A percentile compares a stretch with the other conserved stretches of the same genome.
Conservation (phyloP, 2,113 vertebrate genomes). For the Antennarius striatus region DNA sequence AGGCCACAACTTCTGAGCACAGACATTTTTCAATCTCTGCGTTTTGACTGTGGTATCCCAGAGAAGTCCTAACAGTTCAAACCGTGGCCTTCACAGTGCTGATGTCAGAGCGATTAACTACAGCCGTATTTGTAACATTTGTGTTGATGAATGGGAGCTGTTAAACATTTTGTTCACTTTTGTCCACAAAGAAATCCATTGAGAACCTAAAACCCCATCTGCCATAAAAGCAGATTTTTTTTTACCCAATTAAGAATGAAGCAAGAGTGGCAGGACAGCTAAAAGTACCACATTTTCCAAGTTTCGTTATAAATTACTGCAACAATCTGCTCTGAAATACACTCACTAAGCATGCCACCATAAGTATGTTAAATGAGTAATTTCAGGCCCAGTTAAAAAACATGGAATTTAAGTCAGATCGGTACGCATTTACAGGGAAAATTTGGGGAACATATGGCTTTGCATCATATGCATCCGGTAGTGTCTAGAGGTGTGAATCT, state of each 20-base stretch:
- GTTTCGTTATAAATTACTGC: conserved; percentile 22
- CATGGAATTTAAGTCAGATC: neutral
- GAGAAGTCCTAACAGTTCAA: conserved; percentile 32
- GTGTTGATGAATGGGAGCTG: conserved; percentile 24
- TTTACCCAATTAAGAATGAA: neutral
- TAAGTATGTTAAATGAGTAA: conserved; percentile 7
- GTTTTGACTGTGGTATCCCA: conserved; percentile 31
- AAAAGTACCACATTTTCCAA: conserved; percentile 21
- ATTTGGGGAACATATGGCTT: conserved; percentile 3
- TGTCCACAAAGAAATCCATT: neutral
- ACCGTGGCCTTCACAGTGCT: conserved; percentile 39
- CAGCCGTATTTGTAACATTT: conserved; percentile 42
- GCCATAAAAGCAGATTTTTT: neutral
- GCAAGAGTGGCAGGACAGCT: neutral
- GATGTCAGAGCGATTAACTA: conserved; percentile 32
- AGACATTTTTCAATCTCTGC: conserved; percentile 39
- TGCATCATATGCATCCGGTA: neutral
- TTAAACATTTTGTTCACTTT: neutral
- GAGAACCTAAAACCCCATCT: conserved; percentile 9
- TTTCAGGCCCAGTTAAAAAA: conserved; percentile 8
- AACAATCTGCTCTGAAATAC: conserved; percentile 32
- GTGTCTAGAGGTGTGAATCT: no score
- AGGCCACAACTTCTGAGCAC: conserved; percentile 47
- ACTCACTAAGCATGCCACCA: conserved; percentile 13
- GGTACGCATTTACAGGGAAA: conserved; percentile 4